A percentile compares a stretch with the other conserved stretches of the same genome.
phyloP scores from a whole-genome alignment of 2,113 vertebrate genomes.

The Poeciliopsis retropinna region DNA sequence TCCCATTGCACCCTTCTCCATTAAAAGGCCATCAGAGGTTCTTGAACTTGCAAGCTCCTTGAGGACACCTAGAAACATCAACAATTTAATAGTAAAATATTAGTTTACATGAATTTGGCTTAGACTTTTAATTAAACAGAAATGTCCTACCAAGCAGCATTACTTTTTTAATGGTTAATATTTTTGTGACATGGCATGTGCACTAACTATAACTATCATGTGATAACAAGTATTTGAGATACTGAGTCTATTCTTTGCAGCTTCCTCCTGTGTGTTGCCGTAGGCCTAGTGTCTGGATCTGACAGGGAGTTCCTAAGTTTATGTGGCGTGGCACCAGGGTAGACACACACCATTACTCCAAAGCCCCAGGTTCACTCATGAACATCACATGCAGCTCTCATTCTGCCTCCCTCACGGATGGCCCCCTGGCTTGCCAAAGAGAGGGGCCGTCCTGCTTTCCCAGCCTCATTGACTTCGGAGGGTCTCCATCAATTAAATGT shows the following conservation, averaged over 20 bases:
- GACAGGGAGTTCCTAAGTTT: slow-evolving; percentile 71
- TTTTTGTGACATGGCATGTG: slow-evolving; percentile 25
- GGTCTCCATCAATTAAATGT: slow-evolving; percentile 77
- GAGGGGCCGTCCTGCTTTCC: slow-evolving; percentile 69
- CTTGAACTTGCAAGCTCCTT: slow-evolving; percentile 31
- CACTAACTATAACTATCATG: slow-evolving; percentile 32
- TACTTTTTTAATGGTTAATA: neutral
- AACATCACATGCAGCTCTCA: slow-evolving; percentile 63
- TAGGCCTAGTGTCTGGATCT: slow-evolving; percentile 59
- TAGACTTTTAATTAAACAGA: neutral
- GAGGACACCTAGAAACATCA: slow-evolving; percentile 20
- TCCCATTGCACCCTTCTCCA: slow-evolving; percentile 47
- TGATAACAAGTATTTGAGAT: slow-evolving; percentile 43
- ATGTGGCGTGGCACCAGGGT: slow-evolving; percentile 68
- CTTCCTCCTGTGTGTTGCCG: slow-evolving; percentile 57
- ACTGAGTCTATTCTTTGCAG: slow-evolving; percentile 52
- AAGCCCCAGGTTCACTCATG: slow-evolving; percentile 64
- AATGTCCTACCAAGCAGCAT: neutral
- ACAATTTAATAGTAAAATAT: neutral
- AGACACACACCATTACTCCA: slow-evolving; percentile 76
- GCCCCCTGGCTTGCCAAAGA: slow-evolving; percentile 68
- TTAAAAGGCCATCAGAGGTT: slow-evolving; percentile 43
- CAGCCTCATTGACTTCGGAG: slow-evolving; percentile 75
- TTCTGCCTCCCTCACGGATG: slow-evolving; percentile 51
- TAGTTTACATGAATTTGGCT: slow-evolving; percentile 2